Conservation (phyloP, 2,888 invertebrate species). For the Caenorhabditis sp. region DNA sequence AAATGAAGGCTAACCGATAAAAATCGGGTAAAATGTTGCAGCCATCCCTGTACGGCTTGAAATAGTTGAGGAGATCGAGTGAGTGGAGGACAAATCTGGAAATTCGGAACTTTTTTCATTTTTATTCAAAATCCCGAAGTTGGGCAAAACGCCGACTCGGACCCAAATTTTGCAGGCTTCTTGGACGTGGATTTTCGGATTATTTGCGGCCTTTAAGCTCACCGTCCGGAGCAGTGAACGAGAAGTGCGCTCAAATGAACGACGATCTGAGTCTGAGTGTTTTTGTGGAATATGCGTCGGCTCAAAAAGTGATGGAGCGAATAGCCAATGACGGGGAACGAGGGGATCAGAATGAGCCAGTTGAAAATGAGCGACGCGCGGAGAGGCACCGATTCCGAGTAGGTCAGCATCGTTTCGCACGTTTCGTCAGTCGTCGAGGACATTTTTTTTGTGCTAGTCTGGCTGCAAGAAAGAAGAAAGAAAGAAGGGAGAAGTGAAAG, state of each 20-base stretch:
- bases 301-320: background rate
- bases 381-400: conserved; percentile 5
- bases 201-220: too few relatives aligned
- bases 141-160: too few relatives aligned
- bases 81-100: conserved; percentile 30
- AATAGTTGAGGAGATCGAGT: conserved; percentile 36
- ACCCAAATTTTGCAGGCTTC: too few relatives aligned
- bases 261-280: conserved; percentile 23
- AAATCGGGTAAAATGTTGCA: conserved; percentile 40
- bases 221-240: conserved; percentile 37
- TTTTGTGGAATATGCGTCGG: conserved; percentile 23
- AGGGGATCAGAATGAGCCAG: conserved; percentile 30
- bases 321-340: conserved; percentile 18
- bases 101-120: too few relatives aligned
- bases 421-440: background rate
- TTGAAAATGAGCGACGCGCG: conserved; percentile 17
- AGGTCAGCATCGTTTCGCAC: conserved; percentile 30
- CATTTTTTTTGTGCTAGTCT: too few relatives aligned
- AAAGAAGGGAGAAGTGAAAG: background rate
- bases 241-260: conserved; percentile 28
- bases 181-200: too few relatives aligned
- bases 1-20: conserved; percentile 38
- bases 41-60: conserved; percentile 4
- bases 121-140: too few relatives aligned
- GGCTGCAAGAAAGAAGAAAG: background rate